Base-by-base conservation (phyloP, 2,888 invertebrate genomes). In the Noctuana brunneofusca region DNA sequence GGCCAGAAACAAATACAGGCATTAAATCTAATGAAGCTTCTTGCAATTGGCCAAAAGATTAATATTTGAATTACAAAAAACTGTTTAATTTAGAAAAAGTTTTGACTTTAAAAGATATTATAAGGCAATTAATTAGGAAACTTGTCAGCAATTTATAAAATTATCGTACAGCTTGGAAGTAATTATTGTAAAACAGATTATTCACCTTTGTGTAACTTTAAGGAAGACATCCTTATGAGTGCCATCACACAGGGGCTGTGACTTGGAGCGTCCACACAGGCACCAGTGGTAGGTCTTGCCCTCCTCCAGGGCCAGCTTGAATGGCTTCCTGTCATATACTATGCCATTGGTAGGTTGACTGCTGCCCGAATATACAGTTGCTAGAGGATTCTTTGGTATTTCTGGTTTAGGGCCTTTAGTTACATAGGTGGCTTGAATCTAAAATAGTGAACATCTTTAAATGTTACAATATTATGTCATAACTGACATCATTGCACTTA, bases 231-330 rank as follows among this genome's bases (percentile, higher is more conserved):
- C 95, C 80, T 93, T 97, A 83, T 99, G 99, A 0, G 96, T 96
- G 14, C 97, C 97, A 90, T 99, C 99, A 86, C 99, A 99, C 48
- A 99, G 92, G 0, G 99, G 99, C 92, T 99, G 98, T 22, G 86
- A 93, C 78, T 97, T 96, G 66, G 98, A 98, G 69, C 95, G 94
- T 0, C 99, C 99, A 86, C 99, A 99, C 0, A 96, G 88, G 81
- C 99, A 99, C 98, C 99, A 99, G 27, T 93, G 85, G 83, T 98
- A 98, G 0, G 89, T 93, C 85, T 97, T 97, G 38, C 95, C 95
- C 65, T 93, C 94, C 79, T 95, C 93, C 48, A 97, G 90, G 1
- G 81, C 86, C 32, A 97, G 81, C 83, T 95, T 96, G 71, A 98
- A 97, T 0, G 99, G 98, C 79, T 96, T 97, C 76, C 95, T 97